Percentiles rank a stretch among this genome's conserved stretches.
Evolutionary conservation across 2,888 invertebrate species (phyloP).

Genomic region (Cephus rjabovi): DNA sequence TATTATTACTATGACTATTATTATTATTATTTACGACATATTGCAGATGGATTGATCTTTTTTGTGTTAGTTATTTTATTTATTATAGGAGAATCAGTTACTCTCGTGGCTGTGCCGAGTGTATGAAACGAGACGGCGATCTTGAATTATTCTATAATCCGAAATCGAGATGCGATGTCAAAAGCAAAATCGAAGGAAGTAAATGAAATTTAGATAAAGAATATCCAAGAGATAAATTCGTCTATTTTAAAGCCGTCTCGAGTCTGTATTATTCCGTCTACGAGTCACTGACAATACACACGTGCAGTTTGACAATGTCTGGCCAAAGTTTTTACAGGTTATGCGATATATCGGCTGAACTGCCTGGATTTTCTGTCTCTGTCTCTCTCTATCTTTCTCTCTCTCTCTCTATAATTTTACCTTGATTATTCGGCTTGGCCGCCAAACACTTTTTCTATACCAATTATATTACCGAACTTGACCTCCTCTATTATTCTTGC

Average conservation of each 20-base stretch:
- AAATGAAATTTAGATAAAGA: not conserved
- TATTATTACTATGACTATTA: conserved; percentile 30
- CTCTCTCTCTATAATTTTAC: not conserved
- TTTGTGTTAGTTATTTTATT: conserved; percentile 61
- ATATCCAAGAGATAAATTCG: not conserved
- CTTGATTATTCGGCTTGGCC: not conserved
- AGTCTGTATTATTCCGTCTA: not conserved
- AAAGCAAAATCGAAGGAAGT: not conserved
- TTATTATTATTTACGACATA: conserved; percentile 28
- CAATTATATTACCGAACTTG: not conserved
- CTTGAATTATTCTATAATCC: conserved; percentile 23
- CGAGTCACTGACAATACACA: not conserved
- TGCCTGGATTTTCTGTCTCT: not conserved
- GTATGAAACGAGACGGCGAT: not conserved
- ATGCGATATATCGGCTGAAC: not conserved
- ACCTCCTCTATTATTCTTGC: not conserved
- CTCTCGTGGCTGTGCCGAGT: conserved; percentile 61
- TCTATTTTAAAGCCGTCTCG: not conserved
- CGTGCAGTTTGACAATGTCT: not conserved
- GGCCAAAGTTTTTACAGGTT: not conserved
- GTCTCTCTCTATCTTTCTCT: not conserved
- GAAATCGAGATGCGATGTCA: conserved; percentile 36
- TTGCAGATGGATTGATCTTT: conserved; percentile 51
- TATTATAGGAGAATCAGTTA: conserved; percentile 56
- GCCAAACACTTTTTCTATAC: not conserved